Evolutionary conservation across 1,140 invertebrate species (phyloP).

Genomic region (Parasteatoda tepidariorum): DNA sequence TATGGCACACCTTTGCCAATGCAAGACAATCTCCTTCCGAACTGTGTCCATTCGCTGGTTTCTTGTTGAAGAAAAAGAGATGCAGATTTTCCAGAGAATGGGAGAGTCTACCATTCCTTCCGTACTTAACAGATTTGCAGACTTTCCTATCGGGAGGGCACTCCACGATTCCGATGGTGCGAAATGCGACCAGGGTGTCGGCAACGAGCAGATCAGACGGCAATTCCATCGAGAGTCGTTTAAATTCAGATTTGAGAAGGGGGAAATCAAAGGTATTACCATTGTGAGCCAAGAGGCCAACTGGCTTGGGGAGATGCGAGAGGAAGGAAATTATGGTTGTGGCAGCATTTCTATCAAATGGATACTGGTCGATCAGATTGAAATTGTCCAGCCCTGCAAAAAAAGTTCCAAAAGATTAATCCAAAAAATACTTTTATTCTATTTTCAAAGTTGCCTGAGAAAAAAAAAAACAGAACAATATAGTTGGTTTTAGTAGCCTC

Average conservation of each 20-base stretch:
- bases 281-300: constrained; percentile 47
- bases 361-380: background rate
- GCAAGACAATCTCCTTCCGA: constrained; percentile 54
- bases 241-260: constrained; percentile 40
- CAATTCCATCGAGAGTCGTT: background rate
- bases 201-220: constrained; percentile 27
- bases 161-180: constrained; percentile 4
- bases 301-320: constrained; percentile 37
- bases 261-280: constrained; percentile 29
- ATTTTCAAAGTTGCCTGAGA: background rate
- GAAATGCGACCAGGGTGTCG: constrained; percentile 30
- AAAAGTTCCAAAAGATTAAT: background rate
- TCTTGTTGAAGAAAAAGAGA: constrained; percentile 9
- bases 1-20: constrained; percentile 43
- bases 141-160: constrained; percentile 17
- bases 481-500: no score
- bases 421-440: background rate
- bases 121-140: background rate
- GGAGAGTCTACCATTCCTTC: background rate
- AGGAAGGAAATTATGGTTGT: constrained; percentile 17
- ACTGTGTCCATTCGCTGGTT: constrained; percentile 14
- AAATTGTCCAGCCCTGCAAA: constrained; percentile 24
- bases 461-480: background rate
- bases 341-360: constrained; percentile 44
- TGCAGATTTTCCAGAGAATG: constrained; percentile 25